Percentiles rank a stretch among this genome's conserved stretches.
These are phyloP conservation scores for Meteorus sp. DNA, from an alignment of 1,140 invertebrate species.

Conservation along the genomic window DNA sequence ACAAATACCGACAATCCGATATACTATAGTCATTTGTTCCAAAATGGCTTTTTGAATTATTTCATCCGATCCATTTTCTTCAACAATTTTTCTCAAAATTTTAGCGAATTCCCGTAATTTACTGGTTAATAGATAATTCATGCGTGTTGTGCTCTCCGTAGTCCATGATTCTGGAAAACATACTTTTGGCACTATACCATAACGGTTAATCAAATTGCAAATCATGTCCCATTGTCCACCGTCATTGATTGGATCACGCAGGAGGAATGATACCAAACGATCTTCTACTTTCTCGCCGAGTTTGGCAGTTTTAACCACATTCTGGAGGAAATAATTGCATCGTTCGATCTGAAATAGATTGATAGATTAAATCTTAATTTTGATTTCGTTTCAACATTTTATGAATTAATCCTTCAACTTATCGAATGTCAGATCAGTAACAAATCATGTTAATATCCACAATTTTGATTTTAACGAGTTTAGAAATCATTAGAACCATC, in stretches of 20 bases:
- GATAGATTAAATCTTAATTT: conserved; percentile 8
- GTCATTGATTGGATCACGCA: conserved; percentile 78
- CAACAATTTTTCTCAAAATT: conserved; percentile 67
- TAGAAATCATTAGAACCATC: no score
- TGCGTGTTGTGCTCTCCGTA: conserved; percentile 70
- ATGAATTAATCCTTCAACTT: neutral
- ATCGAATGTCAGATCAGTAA: neutral
- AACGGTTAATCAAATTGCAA: conserved; percentile 81
- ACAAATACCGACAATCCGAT: conserved; percentile 80
- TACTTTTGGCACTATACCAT: conserved; percentile 86
- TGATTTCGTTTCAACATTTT: no score
- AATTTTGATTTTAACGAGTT: no score
- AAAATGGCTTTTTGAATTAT: conserved; percentile 62
- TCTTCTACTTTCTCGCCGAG: conserved; percentile 77
- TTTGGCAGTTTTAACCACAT: conserved; percentile 74
- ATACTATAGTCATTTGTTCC: conserved; percentile 76
- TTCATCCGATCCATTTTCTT: conserved; percentile 60
- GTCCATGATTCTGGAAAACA: conserved; percentile 83
- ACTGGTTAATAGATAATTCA: conserved; percentile 79
- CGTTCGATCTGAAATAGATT: conserved; percentile 72
- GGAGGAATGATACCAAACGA: conserved; percentile 75
- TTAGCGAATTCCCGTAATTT: conserved; percentile 86
- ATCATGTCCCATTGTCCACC: conserved; percentile 94
- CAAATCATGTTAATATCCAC: no score
- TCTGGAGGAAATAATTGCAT: conserved; percentile 83